Evolutionary conservation across 2,113 vertebrate genomes (phyloP), one percentile per base, ranked within the genome.

Genomic region (Miniopterus natalensis): DNA sequence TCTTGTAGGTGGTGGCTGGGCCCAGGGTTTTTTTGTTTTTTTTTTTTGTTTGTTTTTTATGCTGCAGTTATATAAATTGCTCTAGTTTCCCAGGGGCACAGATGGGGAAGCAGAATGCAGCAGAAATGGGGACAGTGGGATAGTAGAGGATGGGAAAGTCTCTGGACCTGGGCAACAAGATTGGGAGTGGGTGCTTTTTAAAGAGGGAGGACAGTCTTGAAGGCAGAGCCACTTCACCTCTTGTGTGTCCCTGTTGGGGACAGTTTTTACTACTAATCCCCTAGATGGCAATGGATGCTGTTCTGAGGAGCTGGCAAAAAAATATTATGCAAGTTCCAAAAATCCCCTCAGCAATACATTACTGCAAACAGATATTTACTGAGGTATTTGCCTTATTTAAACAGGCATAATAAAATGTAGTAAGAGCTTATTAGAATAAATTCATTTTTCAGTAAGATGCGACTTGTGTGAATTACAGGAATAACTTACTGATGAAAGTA

Each of bases 251-350:
- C 17, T 0, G 1, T 5, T 8, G 12, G 12, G 21, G 17, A 1
- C 6, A 4, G 2, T 53, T 21, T 5, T 2, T 42, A 15, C 49
- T 21, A n/a, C 36, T 8, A 0, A 36, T 49, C 21, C 36, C 10
- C 47, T 13, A 27, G 31, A 5, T 3, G 23, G 49, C 42, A 18
- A 8, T 5, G 13, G 8, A 0, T 31, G 4, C 51, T 5, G 1
- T 47, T 31, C 23, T 9, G 21, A 92, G 45, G 27, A 79, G 36
- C 8, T 23, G 25, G 8, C 23, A 6, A 31, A 61, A 59, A 36
- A 47, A 20, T 2, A 4, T 8, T n/a, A 8, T 0, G 1, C 42
- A 55, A 6, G 27, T 20, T 6, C 36, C 27, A 4, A 6, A 42
- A 10, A 25, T 0, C 4, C 21, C 27, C 29, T 49, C 25, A 57